Conservation (phyloP, 2,797 vertebrate genomes). For the Pipistrellus pygmaeus region DNA sequence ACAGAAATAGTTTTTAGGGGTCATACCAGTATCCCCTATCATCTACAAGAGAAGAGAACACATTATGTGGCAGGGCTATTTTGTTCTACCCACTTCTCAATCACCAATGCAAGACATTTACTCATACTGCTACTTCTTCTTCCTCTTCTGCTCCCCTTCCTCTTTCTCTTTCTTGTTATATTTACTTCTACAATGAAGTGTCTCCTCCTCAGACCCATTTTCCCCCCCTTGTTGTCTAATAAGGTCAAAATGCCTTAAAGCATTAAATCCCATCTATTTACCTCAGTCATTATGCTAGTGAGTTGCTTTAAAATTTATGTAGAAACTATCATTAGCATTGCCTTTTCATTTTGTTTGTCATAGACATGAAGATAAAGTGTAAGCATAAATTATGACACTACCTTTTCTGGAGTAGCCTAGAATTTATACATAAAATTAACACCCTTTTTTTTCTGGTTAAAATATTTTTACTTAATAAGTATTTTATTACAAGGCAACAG, state of each 20-base stretch:
- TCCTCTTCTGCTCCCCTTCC: too few species aligned
- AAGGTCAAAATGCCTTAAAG: conserved; percentile 2
- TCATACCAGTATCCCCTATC: neutral
- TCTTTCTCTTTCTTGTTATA: neutral
- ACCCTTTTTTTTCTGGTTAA: neutral
- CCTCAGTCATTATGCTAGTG: neutral
- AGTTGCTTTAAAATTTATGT: neutral
- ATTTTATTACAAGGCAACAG: neutral
- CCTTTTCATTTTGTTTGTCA: neutral
- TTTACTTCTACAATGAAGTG: neutral
- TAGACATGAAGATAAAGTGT: neutral
- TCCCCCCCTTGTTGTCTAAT: neutral
- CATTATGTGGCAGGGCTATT: neutral
- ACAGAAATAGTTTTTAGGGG: neutral
- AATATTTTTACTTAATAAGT: neutral
- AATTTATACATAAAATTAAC: neutral
- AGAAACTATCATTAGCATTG: neutral
- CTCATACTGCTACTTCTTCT: neutral
- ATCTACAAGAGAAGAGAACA: neutral
- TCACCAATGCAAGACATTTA: neutral
- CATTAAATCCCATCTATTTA: neutral
- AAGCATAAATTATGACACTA: neutral
- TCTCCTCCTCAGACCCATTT: neutral
- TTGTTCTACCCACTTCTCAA: neutral
- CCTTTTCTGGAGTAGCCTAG: neutral